Evolutionary conservation across 1,140 invertebrate genomes (phyloP), one percentile per base, ranked within the genome.

Genomic region (Cecropterus lyciades): DNA sequence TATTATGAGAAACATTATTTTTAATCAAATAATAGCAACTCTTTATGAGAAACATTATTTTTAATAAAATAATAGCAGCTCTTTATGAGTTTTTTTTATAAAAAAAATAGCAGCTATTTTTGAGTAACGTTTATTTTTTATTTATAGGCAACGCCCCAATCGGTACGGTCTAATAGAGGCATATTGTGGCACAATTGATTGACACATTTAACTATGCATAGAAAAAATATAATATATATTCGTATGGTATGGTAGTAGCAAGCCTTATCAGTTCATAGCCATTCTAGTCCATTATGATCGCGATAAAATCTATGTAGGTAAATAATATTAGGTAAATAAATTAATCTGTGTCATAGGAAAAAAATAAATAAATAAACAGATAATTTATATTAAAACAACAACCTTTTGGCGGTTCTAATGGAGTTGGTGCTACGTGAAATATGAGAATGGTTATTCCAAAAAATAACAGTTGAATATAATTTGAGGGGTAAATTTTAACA

Each of bases 221-320:
- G 20, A 20, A 20, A 20, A 59, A 60, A 60, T 37, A 60, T 57
- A 42, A 43, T 13, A 60, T 30, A 59, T 48, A 16, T 48, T 33
- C 14, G 11, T 48, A 60, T 24, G 6, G 56, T 60, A 46, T 56
- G 42, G 13, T 65, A 67, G 3, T 42, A 62, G 65, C 69, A 75
- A 77, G 67, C 70, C 73, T 30, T 30, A 67, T 67, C 45, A 76
- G 72, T 77, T 81, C 82, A 86, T 82, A 86, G 79, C 81, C 82
- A 73, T 64, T 5, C 1, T 65, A 75, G 56, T 48, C 43, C 45
- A 68, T 69, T 59, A 43, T 59, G 71, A 70, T 57, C 13, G 67
- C 67, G 43, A 64, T 67, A 67, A 46, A 67, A 62, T 53, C 53
- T 79, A 75, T 65, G 70, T 70, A 72, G 9, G 72, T 63, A n/a